Evolutionary conservation across 2,797 vertebrate genomes (phyloP).

Genomic region (Acrocephalus scirpaceus): DNA sequence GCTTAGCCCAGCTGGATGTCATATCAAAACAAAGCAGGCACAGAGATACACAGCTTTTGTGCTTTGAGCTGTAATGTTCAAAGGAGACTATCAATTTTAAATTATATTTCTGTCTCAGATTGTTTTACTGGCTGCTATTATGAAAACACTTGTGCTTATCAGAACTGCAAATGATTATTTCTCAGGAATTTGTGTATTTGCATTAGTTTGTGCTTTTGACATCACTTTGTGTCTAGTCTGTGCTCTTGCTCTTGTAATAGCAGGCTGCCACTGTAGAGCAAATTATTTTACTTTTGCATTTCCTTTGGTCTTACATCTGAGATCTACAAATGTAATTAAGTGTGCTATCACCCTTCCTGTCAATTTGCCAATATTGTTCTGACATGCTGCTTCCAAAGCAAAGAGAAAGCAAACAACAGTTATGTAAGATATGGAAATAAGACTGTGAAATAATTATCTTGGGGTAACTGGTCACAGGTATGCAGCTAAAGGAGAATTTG

Average conservation of each 20-base stretch:
- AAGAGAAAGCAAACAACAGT: not conserved
- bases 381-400: not conserved
- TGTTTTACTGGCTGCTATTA: not conserved
- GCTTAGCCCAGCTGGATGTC: constrained; percentile 20
- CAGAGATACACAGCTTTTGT: not conserved
- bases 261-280: not conserved
- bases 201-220: not conserved
- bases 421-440: not conserved
- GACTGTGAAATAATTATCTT: not conserved
- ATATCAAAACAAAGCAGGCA: not conserved
- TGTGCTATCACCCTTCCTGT: not conserved
- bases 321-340: not conserved
- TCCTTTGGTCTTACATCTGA: not conserved
- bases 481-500: not conserved
- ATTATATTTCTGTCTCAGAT: not conserved
- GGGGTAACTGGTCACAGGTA: rapidly evolving
- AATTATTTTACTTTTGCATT: not conserved
- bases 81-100: not conserved
- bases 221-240: not conserved
- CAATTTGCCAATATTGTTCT: not conserved
- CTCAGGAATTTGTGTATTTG: not conserved
- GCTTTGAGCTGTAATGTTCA: not conserved
- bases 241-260: not conserved
- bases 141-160: not conserved
- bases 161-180: not conserved